Base-by-base conservation (phyloP, 1,140 invertebrate species). In the Pseudomyrmex flavicornis region DNA sequence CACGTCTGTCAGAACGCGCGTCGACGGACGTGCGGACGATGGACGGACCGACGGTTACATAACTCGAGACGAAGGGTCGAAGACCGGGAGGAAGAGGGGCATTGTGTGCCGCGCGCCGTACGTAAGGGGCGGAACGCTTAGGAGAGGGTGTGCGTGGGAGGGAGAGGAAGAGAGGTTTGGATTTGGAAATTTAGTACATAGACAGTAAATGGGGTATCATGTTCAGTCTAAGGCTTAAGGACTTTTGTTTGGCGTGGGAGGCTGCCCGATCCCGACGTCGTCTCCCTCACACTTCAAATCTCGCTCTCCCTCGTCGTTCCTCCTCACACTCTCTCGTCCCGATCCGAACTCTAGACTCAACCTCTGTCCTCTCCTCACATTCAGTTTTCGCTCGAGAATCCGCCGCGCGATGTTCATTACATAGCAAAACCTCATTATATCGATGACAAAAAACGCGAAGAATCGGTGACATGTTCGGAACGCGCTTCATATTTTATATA, bases 211-310 rank as follows among this genome's bases (percentile, higher is more conserved):
- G 93, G 93, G 93, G 91, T 93, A 94, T 94, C 93, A 94, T 94
- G 93, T 94, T 94, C 93, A 93, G 91, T 91, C 92, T 93, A 92
- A 93, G 92, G 93, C 93, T 94, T 93, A 94, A 93, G 91, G 93
- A 94, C 93, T 94, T 94, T 94, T 94, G 93, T 94, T 93, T 92
- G 93, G 93, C 93, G 93, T 93, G 93, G 93, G 93, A 94, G 93
- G 93, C 92, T 94, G 80, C 80, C 80, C 89, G 88, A 85, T 91
- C 73, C 90, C 89, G 87, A 74, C 76, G 83, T 58, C 89, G 35
- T 68, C 61, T 44, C 22, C 69, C 65, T 73, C 58, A 20, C 22
- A 54, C 68, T 84, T 74, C 86, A 85, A 80, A 75, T 48, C 35
- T 20, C 17, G 20, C 58, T 58, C 54, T 2, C 44, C n/a, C 48